phyloP scores from a whole-genome alignment of 2,113 vertebrate species.

The pig (Sus scrofa) region DNA sequence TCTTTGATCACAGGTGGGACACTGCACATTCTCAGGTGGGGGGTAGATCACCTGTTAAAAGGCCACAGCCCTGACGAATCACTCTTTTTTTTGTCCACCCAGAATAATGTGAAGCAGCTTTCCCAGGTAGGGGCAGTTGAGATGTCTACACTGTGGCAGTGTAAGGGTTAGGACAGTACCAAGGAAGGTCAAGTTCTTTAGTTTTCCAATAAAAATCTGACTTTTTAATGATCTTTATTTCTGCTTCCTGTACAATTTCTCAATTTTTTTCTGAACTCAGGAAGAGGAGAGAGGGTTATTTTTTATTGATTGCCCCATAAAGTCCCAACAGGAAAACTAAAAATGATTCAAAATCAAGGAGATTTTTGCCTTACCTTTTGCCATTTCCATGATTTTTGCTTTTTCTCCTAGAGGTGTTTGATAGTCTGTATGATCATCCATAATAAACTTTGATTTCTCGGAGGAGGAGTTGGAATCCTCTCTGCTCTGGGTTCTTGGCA shows the following conservation, averaged over 20 bases:
- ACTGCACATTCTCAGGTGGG: not conserved
- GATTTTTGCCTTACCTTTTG: slow-evolving; percentile 88
- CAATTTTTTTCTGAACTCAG: not conserved
- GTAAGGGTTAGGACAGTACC: not conserved
- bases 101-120: not conserved
- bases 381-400: slow-evolving; percentile 90
- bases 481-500: slow-evolving; percentile 84
- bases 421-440: slow-evolving; percentile 85
- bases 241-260: not conserved
- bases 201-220: not conserved
- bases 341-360: slow-evolving; percentile 42
- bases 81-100: not conserved
- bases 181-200: not conserved
- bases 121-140: not conserved
- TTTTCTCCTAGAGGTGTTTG: slow-evolving; percentile 85
- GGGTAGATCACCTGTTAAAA: not conserved
- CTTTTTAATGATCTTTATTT: not conserved
- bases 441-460: slow-evolving; percentile 92
- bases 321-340: not conserved
- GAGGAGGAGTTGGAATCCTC: slow-evolving; percentile 88
- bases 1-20: not conserved
- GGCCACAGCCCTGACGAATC: not conserved
- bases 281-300: not conserved
- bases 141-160: not conserved
- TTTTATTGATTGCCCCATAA: not conserved